phyloP scores from a whole-genome alignment of 2,797 vertebrate species.

The Aratinga solstitialis region DNA sequence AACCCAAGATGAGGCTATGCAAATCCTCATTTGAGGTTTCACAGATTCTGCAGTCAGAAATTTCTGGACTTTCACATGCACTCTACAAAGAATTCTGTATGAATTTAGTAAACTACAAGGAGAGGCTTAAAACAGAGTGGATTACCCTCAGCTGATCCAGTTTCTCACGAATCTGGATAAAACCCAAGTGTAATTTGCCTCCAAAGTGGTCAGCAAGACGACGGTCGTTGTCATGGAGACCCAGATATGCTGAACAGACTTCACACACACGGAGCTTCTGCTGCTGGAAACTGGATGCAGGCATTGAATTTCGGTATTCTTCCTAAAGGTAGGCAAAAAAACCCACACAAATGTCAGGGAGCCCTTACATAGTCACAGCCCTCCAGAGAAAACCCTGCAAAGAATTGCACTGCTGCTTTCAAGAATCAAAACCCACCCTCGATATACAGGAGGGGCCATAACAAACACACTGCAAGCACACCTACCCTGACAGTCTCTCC shows the following conservation, averaged over 20 bases:
- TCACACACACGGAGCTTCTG: slow-evolving; percentile 98
- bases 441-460: not conserved
- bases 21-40: not conserved
- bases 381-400: not conserved
- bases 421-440: not conserved
- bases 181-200: slow-evolving; percentile 97
- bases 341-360: not conserved
- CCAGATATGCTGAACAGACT: slow-evolving; percentile 96
- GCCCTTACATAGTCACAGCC: not conserved
- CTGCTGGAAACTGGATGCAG: slow-evolving; percentile 97
- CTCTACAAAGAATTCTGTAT: not conserved
- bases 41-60: not conserved
- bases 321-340: slow-evolving; percentile 78
- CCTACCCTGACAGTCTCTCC: not conserved
- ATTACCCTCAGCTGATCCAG: slow-evolving; percentile 93
- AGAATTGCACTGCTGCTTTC: not conserved
- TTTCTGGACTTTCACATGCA: not conserved
- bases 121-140: not conserved
- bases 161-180: slow-evolving; percentile 98
- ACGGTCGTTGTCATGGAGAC: slow-evolving; percentile 97
- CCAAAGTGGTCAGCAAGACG: slow-evolving; percentile 98
- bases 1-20: not conserved
- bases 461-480: not conserved
- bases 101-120: not conserved
- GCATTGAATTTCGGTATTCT: slow-evolving; percentile 98